These are phyloP conservation scores for Halictus quadricinctus DNA, from an alignment of 2,888 invertebrate species.

Conservation along the genomic window DNA sequence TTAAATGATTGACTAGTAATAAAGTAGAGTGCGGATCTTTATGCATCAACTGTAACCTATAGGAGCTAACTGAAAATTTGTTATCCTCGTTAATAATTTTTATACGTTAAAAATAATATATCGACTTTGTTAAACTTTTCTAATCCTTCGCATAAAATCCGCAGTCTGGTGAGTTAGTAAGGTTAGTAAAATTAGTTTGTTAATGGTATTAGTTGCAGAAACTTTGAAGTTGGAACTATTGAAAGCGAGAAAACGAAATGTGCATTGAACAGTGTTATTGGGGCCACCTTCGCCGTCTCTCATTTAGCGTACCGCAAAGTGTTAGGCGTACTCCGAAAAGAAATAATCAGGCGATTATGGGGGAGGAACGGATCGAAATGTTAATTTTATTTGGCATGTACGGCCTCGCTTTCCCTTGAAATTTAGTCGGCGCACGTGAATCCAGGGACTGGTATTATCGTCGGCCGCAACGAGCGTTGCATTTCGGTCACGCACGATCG, in stretches of 20 bases:
- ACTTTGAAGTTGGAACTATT: background rate
- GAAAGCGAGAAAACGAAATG: background rate
- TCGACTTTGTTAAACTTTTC: too few relatives aligned
- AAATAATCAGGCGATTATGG: background rate
- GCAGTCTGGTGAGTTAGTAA: too few relatives aligned
- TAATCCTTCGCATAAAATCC: too few relatives aligned
- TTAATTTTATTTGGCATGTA: constrained; percentile 44
- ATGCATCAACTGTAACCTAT: too few relatives aligned
- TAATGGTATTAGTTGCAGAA: too few relatives aligned
- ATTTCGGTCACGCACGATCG: constrained; percentile 74
- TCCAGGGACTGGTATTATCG: constrained; percentile 56
- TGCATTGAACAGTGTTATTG: background rate
- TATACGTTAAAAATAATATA: too few relatives aligned
- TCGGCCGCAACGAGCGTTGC: constrained; percentile 58
- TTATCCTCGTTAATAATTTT: too few relatives aligned
- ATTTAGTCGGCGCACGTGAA: constrained; percentile 53
- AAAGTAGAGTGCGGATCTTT: too few relatives aligned
- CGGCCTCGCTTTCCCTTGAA: constrained; percentile 46
- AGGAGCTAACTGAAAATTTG: too few relatives aligned
- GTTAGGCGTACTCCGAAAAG: background rate
- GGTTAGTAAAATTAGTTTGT: too few relatives aligned
- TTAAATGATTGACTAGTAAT: background rate
- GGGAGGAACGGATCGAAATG: constrained; percentile 10
- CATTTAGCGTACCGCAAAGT: background rate
- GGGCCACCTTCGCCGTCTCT: background rate